Conservation (phyloP, 2,797 vertebrate species). For the Halcyon chelicuti region DNA sequence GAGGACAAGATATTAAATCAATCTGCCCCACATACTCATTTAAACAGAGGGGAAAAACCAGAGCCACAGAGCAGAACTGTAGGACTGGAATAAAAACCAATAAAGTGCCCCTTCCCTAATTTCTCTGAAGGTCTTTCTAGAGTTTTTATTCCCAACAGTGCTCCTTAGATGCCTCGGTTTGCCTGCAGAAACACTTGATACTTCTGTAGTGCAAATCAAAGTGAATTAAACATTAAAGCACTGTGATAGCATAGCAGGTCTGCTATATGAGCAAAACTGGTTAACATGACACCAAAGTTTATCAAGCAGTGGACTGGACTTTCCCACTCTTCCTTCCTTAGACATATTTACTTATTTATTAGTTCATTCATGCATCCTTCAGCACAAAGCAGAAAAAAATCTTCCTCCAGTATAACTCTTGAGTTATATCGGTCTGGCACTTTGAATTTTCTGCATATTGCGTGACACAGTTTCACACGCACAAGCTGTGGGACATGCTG, state of each 20-base stretch:
- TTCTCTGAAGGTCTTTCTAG: constrained; percentile 69
- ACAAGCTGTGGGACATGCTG: background rate
- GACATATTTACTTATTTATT: constrained; percentile 24
- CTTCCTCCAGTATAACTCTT: background rate
- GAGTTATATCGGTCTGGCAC: background rate
- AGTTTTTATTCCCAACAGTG: constrained; percentile 72
- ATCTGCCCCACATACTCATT: background rate
- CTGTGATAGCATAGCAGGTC: constrained; percentile 55
- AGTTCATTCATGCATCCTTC: constrained; percentile 32
- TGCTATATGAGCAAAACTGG: constrained; percentile 6
- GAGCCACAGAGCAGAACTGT: constrained; percentile 43
- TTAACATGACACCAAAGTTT: constrained; percentile 38
- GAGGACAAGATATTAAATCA: constrained; percentile 53
- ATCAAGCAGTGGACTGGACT: constrained; percentile 15
- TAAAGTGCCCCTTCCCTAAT: constrained; percentile 51
- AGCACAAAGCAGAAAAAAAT: background rate
- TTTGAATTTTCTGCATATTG: background rate
- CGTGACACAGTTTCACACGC: background rate
- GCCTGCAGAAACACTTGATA: constrained; percentile 73
- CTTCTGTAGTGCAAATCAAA: constrained; percentile 77
- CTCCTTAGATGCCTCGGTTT: constrained; percentile 67
- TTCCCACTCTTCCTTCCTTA: background rate
- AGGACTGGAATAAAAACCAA: constrained; percentile 64
- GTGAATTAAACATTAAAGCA: constrained; percentile 82
- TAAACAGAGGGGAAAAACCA: background rate